These are phyloP conservation scores for Macrosiphum euphorbiae DNA, from an alignment of 2,888 invertebrate genomes.

Conservation along the genomic window DNA sequence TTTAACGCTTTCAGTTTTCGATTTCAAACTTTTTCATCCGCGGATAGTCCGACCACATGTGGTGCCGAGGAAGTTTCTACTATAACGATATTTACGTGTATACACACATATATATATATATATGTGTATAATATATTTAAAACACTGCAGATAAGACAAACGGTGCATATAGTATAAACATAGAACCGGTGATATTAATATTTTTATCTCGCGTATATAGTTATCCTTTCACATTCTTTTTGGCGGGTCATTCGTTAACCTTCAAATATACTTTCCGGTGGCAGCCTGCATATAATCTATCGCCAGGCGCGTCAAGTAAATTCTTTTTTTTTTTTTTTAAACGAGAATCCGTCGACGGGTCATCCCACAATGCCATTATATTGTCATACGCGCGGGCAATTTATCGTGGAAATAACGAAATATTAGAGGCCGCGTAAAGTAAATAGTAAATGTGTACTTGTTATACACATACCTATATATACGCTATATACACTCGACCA, in stretches of 20 bases:
- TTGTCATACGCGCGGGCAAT: background rate
- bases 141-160: background rate
- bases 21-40: background rate
- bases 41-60: background rate
- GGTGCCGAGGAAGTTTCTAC: background rate
- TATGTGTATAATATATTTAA: background rate
- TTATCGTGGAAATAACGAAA: slow-evolving; percentile 12
- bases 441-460: background rate
- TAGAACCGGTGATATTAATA: background rate
- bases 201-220: background rate
- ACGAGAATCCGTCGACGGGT: background rate
- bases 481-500: background rate
- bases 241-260: slow-evolving; percentile 44
- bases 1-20: background rate
- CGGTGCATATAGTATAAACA: background rate
- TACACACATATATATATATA: background rate
- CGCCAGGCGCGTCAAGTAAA: background rate
- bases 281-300: background rate
- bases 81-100: background rate
- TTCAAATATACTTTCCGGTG: slow-evolving; percentile 31
- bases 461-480: background rate
- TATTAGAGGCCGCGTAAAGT: background rate
- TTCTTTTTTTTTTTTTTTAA: background rate
- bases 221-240: slow-evolving; percentile 53
- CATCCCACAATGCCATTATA: background rate